Evolutionary conservation across 2,888 invertebrate genomes (phyloP).

Genomic region (Phymatocera aterrima): DNA sequence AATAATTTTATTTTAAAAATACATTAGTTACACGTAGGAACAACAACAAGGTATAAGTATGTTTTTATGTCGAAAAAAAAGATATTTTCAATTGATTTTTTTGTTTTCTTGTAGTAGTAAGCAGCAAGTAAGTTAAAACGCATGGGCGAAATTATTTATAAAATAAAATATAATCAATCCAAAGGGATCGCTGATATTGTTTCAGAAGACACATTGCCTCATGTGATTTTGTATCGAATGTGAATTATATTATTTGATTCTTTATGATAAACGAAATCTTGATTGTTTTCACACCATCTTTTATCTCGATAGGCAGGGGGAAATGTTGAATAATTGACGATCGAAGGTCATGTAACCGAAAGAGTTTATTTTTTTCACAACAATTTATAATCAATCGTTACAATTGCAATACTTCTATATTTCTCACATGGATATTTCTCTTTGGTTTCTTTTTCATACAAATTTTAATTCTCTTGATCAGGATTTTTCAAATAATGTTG

Average conservation of each 20-base stretch:
- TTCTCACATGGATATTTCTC: no score
- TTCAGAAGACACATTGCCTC: background rate
- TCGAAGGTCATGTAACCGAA: background rate
- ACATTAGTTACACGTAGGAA: background rate
- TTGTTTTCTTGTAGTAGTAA: background rate
- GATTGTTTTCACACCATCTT: slow-evolving; percentile 9
- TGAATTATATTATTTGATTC: slow-evolving; percentile 9
- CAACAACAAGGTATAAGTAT: background rate
- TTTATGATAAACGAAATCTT: background rate
- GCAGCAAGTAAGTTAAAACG: background rate
- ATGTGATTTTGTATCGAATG: slow-evolving; percentile 23
- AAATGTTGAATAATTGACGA: background rate
- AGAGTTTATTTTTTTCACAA: background rate
- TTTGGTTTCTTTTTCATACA: background rate
- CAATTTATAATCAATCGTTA: slow-evolving; percentile 1
- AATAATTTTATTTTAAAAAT: slow-evolving; percentile 1
- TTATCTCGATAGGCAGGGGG: background rate
- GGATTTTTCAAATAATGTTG: background rate
- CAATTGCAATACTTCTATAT: no score
- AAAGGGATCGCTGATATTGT: background rate
- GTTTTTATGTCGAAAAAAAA: slow-evolving; percentile 10
- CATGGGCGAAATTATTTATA: background rate
- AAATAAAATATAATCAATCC: background rate
- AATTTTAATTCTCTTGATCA: background rate
- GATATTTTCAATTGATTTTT: slow-evolving; percentile 16